Evolutionary conservation across 2,797 vertebrate genomes (phyloP).

Genomic region (Anas acuta): DNA sequence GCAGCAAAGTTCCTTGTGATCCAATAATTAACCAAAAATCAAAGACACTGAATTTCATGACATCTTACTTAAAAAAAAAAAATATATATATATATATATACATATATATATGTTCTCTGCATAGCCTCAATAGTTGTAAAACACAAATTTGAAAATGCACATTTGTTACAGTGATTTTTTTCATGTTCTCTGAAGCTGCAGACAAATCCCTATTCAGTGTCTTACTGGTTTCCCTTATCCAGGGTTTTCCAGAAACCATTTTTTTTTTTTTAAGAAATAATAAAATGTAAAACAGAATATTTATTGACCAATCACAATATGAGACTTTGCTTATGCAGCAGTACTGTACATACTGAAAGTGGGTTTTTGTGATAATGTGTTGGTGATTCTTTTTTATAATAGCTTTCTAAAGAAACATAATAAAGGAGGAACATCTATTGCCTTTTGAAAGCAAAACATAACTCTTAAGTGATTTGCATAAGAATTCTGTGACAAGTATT

Average conservation of each 20-base stretch:
- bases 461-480: background rate
- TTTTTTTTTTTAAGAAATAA: background rate
- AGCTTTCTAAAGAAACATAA: background rate
- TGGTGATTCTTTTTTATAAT: background rate
- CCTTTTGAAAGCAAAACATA: background rate
- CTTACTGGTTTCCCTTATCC: background rate
- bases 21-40: background rate
- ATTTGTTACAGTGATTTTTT: background rate
- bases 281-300: background rate
- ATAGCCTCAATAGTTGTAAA: background rate
- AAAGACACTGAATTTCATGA: background rate
- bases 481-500: background rate
- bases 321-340: background rate
- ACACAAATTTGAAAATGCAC: accelerated
- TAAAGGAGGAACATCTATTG: background rate
- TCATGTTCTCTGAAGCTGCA: background rate
- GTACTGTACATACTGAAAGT: background rate
- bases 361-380: accelerated
- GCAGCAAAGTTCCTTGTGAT: background rate
- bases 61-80: background rate
- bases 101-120: too few relatives aligned
- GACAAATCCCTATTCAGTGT: background rate
- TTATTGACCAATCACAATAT: background rate
- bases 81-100: too few relatives aligned
- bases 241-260: background rate